Conservation (phyloP, 2,113 vertebrate species). For the Manacus vitellinus region DNA sequence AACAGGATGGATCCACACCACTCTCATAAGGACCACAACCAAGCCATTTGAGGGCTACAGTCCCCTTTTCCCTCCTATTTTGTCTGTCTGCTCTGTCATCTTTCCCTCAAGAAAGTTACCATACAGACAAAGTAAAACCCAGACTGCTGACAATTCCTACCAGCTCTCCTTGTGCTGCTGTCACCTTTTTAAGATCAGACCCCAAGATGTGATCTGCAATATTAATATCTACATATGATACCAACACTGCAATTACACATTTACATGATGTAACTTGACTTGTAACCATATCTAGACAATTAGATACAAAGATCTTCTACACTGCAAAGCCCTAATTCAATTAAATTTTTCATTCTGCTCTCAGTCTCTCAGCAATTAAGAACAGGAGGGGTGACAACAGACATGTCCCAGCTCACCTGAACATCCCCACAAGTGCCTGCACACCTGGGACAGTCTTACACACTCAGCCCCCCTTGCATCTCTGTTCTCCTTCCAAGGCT, state of each 20-base stretch:
- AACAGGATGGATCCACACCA: accelerated
- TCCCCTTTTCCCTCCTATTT: neutral
- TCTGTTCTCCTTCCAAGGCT: neutral
- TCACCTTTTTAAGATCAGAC: neutral
- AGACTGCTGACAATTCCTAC: neutral
- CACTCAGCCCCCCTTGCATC: neutral
- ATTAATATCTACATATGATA: neutral
- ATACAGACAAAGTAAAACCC: neutral
- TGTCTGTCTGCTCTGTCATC: neutral
- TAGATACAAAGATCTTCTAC: neutral
- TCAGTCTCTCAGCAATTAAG: neutral
- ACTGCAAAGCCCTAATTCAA: neutral
- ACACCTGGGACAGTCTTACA: neutral
- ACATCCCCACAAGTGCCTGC: neutral
- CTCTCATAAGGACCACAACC: neutral
- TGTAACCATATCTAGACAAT: neutral
- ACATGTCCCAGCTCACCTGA: neutral
- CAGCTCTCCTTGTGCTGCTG: neutral
- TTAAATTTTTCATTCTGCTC: neutral
- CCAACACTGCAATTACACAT: neutral
- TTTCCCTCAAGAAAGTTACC: neutral
- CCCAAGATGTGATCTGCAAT: neutral
- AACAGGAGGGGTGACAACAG: accelerated
- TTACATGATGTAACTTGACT: neutral
- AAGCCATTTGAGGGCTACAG: neutral